Conservation (phyloP, 1,140 invertebrate species). For the Rhopalosiphum padi region DNA sequence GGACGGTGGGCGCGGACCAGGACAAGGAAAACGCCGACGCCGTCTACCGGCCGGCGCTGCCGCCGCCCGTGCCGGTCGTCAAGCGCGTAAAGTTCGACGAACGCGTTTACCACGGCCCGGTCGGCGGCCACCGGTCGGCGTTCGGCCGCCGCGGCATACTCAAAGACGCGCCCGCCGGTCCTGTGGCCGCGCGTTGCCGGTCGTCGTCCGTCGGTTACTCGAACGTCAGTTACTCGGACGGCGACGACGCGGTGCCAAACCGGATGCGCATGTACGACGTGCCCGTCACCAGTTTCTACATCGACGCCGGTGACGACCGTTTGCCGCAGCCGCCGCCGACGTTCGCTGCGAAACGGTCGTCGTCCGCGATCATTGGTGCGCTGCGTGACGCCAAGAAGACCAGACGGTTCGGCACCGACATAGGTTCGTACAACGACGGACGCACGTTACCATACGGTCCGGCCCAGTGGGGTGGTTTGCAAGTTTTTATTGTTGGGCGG, state of each 20-base stretch:
- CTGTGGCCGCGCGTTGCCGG: not conserved
- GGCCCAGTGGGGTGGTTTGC: too few relatives aligned
- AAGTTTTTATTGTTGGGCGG: too few relatives aligned
- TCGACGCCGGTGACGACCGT: not conserved
- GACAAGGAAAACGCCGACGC: constrained; percentile 6
- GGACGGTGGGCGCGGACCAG: constrained; percentile 60
- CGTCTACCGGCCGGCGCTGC: not conserved
- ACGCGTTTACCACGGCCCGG: constrained; percentile 63
- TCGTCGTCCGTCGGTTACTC: constrained; percentile 58
- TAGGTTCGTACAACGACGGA: constrained; percentile 14
- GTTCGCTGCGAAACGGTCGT: not conserved
- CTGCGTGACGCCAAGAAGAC: not conserved
- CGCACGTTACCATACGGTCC: not conserved
- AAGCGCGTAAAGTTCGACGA: constrained; percentile 62
- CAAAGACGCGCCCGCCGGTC: not conserved
- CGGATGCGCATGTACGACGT: constrained; percentile 56
- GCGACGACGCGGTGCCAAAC: constrained; percentile 32
- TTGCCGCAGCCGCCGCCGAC: not conserved
- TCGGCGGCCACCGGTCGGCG: constrained; percentile 59
- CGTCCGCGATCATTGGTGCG: not conserved
- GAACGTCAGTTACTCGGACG: not conserved
- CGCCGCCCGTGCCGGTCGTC: not conserved
- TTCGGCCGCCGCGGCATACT: constrained; percentile 61
- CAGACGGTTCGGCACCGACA: constrained; percentile 50
- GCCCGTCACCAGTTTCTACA: constrained; percentile 58